Conservation (phyloP, 2,888 invertebrate genomes). For the Carterocephalus palaemon region DNA sequence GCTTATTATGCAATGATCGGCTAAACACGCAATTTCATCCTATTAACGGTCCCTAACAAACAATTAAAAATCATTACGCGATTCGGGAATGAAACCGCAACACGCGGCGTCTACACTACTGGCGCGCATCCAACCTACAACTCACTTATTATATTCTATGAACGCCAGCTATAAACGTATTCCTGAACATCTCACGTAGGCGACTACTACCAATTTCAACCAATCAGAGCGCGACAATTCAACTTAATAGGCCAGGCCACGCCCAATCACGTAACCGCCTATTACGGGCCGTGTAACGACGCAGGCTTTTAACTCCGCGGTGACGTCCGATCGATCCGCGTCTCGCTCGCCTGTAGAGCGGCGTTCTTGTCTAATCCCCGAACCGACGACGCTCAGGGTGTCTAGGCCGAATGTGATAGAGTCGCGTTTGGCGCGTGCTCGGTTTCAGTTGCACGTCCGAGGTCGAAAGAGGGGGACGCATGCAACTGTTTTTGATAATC, state of each 20-base stretch:
- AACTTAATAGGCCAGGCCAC: conserved; percentile 76
- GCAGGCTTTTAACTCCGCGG: conserved; percentile 76
- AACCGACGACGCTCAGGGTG: conserved; percentile 49
- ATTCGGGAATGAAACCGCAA: conserved; percentile 64
- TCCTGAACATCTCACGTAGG: conserved; percentile 78
- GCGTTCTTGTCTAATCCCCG: conserved; percentile 58
- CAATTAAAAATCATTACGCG: conserved; percentile 69
- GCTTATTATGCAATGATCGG: conserved; percentile 44
- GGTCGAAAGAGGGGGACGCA: conserved; percentile 75
- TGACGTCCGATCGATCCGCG: conserved; percentile 65
- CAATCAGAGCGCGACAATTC: conserved; percentile 78
- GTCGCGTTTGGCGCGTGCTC: conserved; percentile 76
- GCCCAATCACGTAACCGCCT: conserved; percentile 80
- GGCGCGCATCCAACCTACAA: conserved; percentile 73
- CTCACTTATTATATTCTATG: conserved; percentile 78
- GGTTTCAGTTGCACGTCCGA: conserved; percentile 76
- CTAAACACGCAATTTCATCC: conserved; percentile 46
- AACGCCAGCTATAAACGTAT: conserved; percentile 76
- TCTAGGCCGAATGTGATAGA: conserved; percentile 71
- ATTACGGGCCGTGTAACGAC: conserved; percentile 78
- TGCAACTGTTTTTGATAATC: conserved; percentile 79
- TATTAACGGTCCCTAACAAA: conserved; percentile 57
- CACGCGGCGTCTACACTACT: conserved; percentile 52
- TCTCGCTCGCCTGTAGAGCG: conserved; percentile 49
- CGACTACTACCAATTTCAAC: conserved; percentile 77